Evolutionary conservation across 92 coral and sea anemone species (phyloP).

Genomic region (Meandrina meandrites): DNA sequence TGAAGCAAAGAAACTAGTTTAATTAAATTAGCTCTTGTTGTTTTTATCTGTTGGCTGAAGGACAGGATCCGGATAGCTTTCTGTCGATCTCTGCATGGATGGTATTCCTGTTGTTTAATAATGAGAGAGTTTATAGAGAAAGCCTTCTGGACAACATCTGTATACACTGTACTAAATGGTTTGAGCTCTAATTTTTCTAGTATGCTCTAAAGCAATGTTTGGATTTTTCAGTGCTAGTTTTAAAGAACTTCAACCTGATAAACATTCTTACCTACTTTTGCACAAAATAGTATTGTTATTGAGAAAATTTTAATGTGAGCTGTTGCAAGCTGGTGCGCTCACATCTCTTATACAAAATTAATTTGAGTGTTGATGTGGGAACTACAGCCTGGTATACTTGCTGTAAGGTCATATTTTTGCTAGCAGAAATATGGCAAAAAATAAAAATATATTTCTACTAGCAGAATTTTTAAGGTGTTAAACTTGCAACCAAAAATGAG

Average conservation of each 20-base stretch:
- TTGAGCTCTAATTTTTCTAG: background rate
- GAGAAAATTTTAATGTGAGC: background rate
- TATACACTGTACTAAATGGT: background rate
- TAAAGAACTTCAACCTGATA: background rate
- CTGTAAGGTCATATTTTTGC: too few relatives aligned
- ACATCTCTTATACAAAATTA: background rate
- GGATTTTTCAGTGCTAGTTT: background rate
- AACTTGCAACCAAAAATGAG: too few relatives aligned
- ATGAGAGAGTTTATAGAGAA: background rate
- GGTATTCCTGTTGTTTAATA: background rate
- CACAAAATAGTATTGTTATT: background rate
- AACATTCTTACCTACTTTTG: background rate
- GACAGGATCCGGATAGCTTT: background rate
- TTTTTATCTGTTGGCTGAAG: background rate
- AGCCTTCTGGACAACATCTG: slow-evolving; percentile 9
- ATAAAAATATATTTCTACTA: too few relatives aligned
- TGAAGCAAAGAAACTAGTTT: slow-evolving; percentile 99
- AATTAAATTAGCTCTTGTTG: background rate
- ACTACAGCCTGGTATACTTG: too few relatives aligned
- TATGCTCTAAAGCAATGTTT: background rate
- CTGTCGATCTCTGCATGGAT: background rate
- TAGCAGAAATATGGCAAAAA: too few relatives aligned
- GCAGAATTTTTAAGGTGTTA: too few relatives aligned
- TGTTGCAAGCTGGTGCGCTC: background rate
- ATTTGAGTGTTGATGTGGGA: background rate